These are phyloP conservation scores for Tarsius wallacei DNA, from an alignment of 2,797 vertebrate genomes.

Conservation along the genomic window DNA sequence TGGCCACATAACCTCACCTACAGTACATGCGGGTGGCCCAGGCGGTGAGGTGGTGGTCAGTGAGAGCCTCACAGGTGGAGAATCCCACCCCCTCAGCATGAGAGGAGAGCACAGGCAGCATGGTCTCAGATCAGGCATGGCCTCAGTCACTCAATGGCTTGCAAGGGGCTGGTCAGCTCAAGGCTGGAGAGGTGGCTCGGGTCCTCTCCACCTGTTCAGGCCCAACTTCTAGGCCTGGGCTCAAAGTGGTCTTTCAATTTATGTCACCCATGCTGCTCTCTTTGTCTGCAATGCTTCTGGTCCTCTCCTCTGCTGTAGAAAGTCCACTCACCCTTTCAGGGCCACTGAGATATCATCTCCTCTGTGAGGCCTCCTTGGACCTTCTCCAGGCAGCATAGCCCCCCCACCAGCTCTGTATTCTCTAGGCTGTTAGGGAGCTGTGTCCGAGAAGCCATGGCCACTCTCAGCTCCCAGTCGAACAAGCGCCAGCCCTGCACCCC, in stretches of 20 bases:
- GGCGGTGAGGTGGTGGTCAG: background rate
- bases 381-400: background rate
- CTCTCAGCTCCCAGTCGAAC: background rate
- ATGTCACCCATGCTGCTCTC: background rate
- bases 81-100: conserved; percentile 76
- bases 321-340: conserved; percentile 6
- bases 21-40: background rate
- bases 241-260: conserved; percentile 83
- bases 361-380: conserved; percentile 50
- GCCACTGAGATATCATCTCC: background rate
- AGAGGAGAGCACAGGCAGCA: conserved; percentile 79
- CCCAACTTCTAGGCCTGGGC: conserved; percentile 76
- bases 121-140: conserved; percentile 82
- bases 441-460: background rate
- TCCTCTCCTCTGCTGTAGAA: background rate
- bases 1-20: background rate
- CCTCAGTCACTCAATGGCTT: conserved; percentile 83
- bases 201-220: conserved; percentile 63
- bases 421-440: background rate
- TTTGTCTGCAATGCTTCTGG: background rate
- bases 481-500: background rate
- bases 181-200: background rate
- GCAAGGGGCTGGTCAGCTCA: conserved; percentile 11
- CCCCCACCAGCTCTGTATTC: background rate
- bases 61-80: conserved; percentile 72